Percentiles rank a stretch among this genome's conserved stretches.
These are phyloP conservation scores for Thamnophis elegans DNA, from an alignment of 2,797 vertebrate genomes.

Conservation along the genomic window DNA sequence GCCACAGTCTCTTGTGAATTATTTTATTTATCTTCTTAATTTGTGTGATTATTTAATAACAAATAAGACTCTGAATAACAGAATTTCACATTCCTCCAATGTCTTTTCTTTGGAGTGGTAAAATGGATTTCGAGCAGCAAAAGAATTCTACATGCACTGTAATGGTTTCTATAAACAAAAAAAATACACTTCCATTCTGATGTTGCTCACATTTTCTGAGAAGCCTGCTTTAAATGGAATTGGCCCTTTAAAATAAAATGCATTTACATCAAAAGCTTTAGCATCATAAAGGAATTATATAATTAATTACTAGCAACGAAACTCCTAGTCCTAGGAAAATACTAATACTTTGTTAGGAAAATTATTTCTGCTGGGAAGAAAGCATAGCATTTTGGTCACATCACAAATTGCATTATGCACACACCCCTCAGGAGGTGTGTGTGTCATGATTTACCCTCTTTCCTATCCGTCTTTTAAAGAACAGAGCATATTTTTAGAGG, in stretches of 20 bases:
- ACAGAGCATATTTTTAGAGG: slow-evolving; percentile 28
- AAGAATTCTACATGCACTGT: neutral
- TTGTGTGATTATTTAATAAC: neutral
- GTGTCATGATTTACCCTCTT: neutral
- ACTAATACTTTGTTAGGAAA: slow-evolving; percentile 8
- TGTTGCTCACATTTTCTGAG: neutral
- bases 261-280: neutral
- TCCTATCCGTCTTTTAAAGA: slow-evolving; percentile 16
- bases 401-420: slow-evolving; percentile 6
- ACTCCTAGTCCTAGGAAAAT: neutral
- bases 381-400: slow-evolving; percentile 13
- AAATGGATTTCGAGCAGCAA: neutral
- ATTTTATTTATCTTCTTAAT: neutral
- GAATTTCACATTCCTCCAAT: neutral
- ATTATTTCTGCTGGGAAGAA: slow-evolving; percentile 1
- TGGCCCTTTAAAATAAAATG: neutral
- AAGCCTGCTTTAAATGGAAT: neutral
- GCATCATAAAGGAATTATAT: neutral
- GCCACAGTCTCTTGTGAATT: neutral
- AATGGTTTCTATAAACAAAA: neutral
- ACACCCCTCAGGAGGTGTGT: neutral
- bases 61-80: neutral
- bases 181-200: neutral
- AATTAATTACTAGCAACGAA: neutral
- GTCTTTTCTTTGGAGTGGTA: neutral